A percentile compares a stretch with the other conserved stretches of the same genome.
phyloP scores from a whole-genome alignment of 2,888 invertebrate species.

The Taenaris catops region DNA sequence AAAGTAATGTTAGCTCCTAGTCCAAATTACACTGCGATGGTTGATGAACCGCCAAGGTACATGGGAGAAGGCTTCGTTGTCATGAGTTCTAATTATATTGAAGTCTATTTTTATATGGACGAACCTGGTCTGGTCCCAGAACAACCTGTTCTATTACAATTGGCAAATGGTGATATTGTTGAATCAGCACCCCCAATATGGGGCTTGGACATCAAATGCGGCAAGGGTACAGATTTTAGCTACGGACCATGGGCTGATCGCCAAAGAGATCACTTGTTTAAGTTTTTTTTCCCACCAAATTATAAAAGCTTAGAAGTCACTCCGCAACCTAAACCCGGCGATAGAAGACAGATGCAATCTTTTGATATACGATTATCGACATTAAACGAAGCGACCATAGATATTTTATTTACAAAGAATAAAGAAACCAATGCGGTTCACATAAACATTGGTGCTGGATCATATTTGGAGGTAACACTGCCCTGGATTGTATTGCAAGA shows the following conservation, averaged over 20 bases:
- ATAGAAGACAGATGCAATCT: constrained; percentile 91
- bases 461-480: constrained; percentile 97
- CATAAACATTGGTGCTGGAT: constrained; percentile 96
- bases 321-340: constrained; percentile 91
- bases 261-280: constrained; percentile 96
- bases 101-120: constrained; percentile 98
- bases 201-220: constrained; percentile 97
- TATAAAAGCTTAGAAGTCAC: constrained; percentile 90
- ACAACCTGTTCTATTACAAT: constrained; percentile 91
- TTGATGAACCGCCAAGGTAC: constrained; percentile 95
- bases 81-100: constrained; percentile 96
- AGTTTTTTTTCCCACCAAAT: constrained; percentile 96
- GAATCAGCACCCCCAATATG: constrained; percentile 96
- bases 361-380: constrained; percentile 96
- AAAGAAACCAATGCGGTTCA: constrained; percentile 98
- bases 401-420: constrained; percentile 96
- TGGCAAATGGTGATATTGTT: constrained; percentile 96
- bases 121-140: constrained; percentile 96
- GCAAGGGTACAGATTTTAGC: constrained; percentile 97
- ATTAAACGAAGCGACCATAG: constrained; percentile 95
- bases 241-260: constrained; percentile 99
- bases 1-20: constrained; percentile 98
- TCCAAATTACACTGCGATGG: constrained; percentile 95
- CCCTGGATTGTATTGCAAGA: constrained; percentile 95
- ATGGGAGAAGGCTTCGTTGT: constrained; percentile 99